These are phyloP conservation scores for Gastrophryne carolinensis DNA, from an alignment of 2,797 vertebrate genomes.

Conservation along the genomic window DNA sequence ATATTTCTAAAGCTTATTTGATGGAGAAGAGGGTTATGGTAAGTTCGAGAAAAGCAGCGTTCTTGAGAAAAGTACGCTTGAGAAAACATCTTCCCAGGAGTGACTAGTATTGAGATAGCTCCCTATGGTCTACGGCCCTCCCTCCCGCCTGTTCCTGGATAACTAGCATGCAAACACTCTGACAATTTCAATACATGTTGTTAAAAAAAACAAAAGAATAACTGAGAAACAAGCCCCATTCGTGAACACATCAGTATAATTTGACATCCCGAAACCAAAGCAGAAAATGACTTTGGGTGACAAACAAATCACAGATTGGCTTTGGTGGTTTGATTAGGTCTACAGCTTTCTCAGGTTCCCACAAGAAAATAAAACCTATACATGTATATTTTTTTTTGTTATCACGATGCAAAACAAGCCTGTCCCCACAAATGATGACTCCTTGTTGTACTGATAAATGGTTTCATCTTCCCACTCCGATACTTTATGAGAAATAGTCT, in stretches of 20 bases:
- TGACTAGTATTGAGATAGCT: too few species aligned
- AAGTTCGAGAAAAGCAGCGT: too few species aligned
- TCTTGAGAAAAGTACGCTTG: too few species aligned
- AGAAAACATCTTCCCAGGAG: too few species aligned
- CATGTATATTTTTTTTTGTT: not conserved
- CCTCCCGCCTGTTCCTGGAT: too few species aligned
- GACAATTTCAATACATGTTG: slow-evolving; percentile 4
- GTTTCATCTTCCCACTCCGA: slow-evolving; percentile 72
- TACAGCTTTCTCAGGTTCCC: slow-evolving; percentile 5
- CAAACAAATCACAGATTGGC: slow-evolving; percentile 54
- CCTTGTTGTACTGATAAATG: slow-evolving; percentile 69
- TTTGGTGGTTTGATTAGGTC: slow-evolving; percentile 59
- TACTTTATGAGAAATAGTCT: slow-evolving; percentile 69
- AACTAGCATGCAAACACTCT: not conserved
- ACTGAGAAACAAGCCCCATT: slow-evolving; percentile 28
- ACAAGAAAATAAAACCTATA: slow-evolving; percentile 53
- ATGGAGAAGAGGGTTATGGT: too few species aligned
- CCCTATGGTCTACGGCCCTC: too few species aligned
- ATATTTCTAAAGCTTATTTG: too few species aligned
- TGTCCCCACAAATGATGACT: slow-evolving; percentile 67
- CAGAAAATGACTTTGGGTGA: slow-evolving; percentile 48
- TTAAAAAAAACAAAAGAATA: slow-evolving; percentile 6
- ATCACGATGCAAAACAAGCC: slow-evolving; percentile 62
- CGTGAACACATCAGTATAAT: slow-evolving; percentile 51
- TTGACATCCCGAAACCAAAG: slow-evolving; percentile 55